These are phyloP conservation scores for Ploceus nigricollis DNA, from an alignment of 2,113 vertebrate species.

Conservation along the genomic window DNA sequence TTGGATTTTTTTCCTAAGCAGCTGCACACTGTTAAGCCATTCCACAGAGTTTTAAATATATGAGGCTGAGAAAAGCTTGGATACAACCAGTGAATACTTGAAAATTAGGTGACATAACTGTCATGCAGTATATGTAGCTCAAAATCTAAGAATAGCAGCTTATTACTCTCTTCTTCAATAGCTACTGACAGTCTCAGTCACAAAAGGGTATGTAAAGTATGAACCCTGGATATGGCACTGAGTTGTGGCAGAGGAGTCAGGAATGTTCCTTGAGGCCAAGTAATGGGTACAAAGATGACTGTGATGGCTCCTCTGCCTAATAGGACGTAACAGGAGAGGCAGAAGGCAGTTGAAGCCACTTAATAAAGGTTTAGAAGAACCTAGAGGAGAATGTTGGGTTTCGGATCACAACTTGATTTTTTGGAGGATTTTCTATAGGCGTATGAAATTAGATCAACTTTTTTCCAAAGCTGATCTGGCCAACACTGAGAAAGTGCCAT, in stretches of 20 bases:
- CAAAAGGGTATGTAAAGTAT: background rate
- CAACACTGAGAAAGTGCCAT: background rate
- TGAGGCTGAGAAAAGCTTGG: conserved; percentile 22
- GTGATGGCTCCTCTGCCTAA: background rate
- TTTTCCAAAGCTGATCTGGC: background rate
- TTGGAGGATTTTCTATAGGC: background rate
- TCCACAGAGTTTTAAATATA: conserved; percentile 45
- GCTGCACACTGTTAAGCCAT: conserved; percentile 48
- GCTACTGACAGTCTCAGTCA: background rate
- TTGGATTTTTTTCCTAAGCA: conserved; percentile 50
- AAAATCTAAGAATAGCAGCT: conserved; percentile 43
- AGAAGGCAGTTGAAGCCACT: background rate
- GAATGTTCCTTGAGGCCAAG: background rate
- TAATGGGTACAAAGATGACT: background rate
- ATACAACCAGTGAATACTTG: conserved; percentile 12
- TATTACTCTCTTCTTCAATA: conserved; percentile 18
- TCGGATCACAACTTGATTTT: background rate
- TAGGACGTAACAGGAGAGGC: background rate
- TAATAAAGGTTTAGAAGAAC: background rate
- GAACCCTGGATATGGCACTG: background rate
- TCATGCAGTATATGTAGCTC: background rate
- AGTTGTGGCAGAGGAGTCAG: background rate
- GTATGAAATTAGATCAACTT: background rate
- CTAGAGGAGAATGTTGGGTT: rapidly evolving
- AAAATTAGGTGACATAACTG: conserved; percentile 65